Base-by-base conservation (phyloP, 2,113 vertebrate genomes). In the Saccopteryx bilineata region DNA sequence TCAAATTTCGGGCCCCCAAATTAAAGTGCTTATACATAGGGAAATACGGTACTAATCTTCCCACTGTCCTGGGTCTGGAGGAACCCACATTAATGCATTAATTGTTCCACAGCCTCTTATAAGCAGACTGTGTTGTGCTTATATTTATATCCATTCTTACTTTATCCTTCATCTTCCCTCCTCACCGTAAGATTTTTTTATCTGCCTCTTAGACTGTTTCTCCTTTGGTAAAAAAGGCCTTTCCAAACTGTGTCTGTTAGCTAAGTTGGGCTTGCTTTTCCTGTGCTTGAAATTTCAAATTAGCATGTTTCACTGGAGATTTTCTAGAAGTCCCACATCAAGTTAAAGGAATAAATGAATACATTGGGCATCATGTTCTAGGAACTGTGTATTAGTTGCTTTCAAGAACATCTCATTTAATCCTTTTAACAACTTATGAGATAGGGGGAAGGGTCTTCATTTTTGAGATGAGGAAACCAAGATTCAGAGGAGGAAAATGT, bases 331-430 rank as follows among this genome's bases (percentile, higher is more conserved):
- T 69, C 46, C 82, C 39, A 84, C 58, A 56, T 31, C 46, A 78
- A 79, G 96, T 76, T 74, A 65, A 94, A 95, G 72, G 50, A 48
- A 76, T 81, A 84, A 31, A 93, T 18, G 14, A 83, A 54, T 33
- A 84, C 66, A 79, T 69, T 72, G 31, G 26, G 7, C 39, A 58
- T 75, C 15, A 33, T 61, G 23, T 72, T 83, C 66, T 91, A 75
- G 46, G 56, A 86, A 72, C 54, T 52, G 33, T 61, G 33, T 79
- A 33, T 24, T 71, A 81, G 39, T 66, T 85, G 24, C 76, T 72
- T 90, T 87, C 39, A 82, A 92, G 72, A 90, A 39, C 48, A 69
- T 76, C 87, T 92, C 63, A 75, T 76, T 95, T 87, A 90, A 79
- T 81, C 54, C n/a, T 93, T 23, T 65, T 76, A 93, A 93, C 48